Evolutionary conservation across 2,113 vertebrate species (phyloP).

Genomic region (Diadophis punctatus): DNA sequence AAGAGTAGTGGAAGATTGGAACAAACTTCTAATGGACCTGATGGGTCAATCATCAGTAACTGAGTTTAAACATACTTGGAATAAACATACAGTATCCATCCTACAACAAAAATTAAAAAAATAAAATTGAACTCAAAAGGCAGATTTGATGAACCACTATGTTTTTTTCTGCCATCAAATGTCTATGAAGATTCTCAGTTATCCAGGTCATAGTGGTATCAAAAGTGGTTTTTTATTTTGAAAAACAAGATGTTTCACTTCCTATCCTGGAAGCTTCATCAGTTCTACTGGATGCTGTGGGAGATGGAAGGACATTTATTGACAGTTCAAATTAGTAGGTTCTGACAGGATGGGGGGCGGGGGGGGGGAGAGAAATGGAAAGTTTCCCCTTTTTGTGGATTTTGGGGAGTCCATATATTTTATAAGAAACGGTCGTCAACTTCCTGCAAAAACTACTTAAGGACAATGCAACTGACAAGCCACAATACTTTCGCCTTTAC

Average conservation of each 20-base stretch:
- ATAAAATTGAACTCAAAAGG: neutral
- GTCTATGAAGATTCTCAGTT: neutral
- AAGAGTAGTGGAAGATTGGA: neutral
- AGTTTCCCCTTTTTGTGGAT: neutral
- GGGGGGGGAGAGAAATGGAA: neutral
- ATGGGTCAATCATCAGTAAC: neutral
- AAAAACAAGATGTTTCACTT: neutral
- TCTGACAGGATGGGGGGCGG: neutral
- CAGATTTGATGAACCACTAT: neutral
- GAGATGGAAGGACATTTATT: neutral
- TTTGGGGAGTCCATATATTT: neutral
- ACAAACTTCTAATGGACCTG: neutral
- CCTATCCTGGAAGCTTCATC: neutral
- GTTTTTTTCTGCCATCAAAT: neutral
- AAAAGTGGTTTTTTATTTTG: neutral
- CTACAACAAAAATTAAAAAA: neutral
- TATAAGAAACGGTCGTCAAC: neutral
- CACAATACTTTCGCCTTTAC: neutral
- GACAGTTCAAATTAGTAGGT: neutral
- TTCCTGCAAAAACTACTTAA: neutral
- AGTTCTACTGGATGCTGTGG: neutral
- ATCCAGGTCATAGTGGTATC: neutral
- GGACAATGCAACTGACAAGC: neutral
- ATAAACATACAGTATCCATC: neutral
- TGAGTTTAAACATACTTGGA: neutral